Evolutionary conservation across 2,888 invertebrate species (phyloP).

Genomic region (Arctia plantaginis): DNA sequence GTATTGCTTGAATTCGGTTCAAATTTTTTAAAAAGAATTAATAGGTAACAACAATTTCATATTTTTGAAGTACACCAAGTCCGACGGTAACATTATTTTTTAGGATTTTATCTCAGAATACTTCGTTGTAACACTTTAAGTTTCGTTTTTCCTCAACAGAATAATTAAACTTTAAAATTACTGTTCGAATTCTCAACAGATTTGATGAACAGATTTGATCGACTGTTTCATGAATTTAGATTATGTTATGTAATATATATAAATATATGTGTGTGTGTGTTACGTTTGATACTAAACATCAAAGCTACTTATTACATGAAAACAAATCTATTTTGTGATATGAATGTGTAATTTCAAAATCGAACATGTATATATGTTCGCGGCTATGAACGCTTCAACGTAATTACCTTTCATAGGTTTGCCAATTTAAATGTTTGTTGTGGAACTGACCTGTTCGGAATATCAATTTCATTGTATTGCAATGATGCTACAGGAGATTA

Average conservation of each 20-base stretch:
- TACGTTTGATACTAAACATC: constrained; percentile 5
- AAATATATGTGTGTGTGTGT: background rate
- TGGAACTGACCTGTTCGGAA: background rate
- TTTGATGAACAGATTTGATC: background rate
- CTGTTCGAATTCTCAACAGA: background rate
- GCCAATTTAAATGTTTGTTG: background rate
- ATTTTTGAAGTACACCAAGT: too few species aligned
- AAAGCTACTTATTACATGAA: background rate
- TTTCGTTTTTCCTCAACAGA: background rate
- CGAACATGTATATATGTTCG: background rate
- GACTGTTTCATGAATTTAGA: background rate
- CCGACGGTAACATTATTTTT: too few species aligned
- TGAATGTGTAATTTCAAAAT: background rate
- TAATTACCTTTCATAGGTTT: background rate
- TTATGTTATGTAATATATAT: background rate
- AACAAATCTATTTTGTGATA: background rate
- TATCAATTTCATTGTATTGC: background rate
- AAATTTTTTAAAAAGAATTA: too few species aligned
- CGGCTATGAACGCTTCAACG: background rate
- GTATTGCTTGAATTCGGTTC: too few species aligned
- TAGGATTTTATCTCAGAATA: too few species aligned
- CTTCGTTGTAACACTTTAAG: too few species aligned
- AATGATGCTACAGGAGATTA: background rate
- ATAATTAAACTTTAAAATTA: background rate
- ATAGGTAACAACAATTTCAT: too few species aligned